Base-by-base conservation (phyloP, 2,888 invertebrate species). In the Cosmorhoe ocellata region DNA sequence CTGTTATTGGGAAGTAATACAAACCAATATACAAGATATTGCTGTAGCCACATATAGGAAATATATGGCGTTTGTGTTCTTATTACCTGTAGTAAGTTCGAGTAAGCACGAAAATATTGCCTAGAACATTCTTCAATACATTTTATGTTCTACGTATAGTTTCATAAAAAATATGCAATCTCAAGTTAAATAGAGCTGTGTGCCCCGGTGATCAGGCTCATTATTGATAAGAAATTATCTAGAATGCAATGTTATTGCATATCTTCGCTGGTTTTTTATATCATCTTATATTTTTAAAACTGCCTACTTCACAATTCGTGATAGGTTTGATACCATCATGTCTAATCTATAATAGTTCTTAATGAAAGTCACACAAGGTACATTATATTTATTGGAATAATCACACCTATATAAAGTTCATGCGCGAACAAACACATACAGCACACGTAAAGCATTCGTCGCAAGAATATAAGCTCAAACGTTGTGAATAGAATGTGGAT, bases 401-500 rank as follows among this genome's bases (percentile, higher is more conserved):
- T 71, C 71, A 71, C 58, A 63, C 52, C 59, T 62, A 58, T 56
- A 55, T 46, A 37, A 58, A n/a, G n/a, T n/a, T n/a, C 61, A 61
- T 61, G 61, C 61, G 84, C 86, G 75, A 57, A 71, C 80, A 79
- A 70, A 74, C 73, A 81, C 76, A 80, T 26, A 67, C 74, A 78
- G 85, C 85, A 85, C 83, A 83, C 71, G 68, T 65, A 84, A 87
- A 87, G 87, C 87, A 64, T 71, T 72, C 72, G 56, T 74, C 64
- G 67, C 72, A 61, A 58, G 55, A 64, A 59, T 61, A 59, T 41
- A 55, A 49, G 45, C 56, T 46, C 31, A 46, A 37, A 50, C 38
- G 10, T 36, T 34, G 30, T 22, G 39, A 31, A 43, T 42, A 48
- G 34, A 46, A 54, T 67, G 60, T 69, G 68, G 69, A 71, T 67